Percentiles rank a stretch among this genome's conserved stretches.
Conservation (phyloP, 2,888 invertebrate genomes). For the Acrobasis repandana region DNA sequence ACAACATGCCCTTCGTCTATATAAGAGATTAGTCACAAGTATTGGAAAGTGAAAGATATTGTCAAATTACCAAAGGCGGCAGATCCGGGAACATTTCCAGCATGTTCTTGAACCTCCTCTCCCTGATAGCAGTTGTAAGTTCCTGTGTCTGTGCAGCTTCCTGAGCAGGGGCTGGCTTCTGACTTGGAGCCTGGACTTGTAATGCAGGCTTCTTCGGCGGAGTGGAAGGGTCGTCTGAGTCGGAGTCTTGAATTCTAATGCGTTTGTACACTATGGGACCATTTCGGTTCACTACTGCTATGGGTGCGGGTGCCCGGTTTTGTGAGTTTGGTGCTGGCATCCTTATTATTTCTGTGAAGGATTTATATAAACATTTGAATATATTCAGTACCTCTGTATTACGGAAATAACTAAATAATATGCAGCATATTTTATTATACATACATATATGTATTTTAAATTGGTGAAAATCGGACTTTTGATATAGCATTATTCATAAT, state of each 20-base stretch:
- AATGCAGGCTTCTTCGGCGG: slow-evolving; percentile 55
- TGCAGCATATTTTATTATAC: too few species aligned
- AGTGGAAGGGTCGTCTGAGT: slow-evolving; percentile 74
- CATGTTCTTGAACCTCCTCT: slow-evolving; percentile 84
- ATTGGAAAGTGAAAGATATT: too few species aligned
- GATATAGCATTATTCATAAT: too few species aligned
- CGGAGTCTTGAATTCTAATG: slow-evolving; percentile 76
- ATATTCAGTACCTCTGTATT: too few species aligned
- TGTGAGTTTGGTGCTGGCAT: slow-evolving; percentile 62
- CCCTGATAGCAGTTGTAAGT: slow-evolving; percentile 76
- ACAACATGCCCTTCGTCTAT: too few species aligned
- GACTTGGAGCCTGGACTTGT: slow-evolving; percentile 10
- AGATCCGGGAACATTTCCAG: slow-evolving; percentile 84
- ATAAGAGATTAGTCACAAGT: too few species aligned
- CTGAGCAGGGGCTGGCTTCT: neutral
- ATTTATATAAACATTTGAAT: neutral
- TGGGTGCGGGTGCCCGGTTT: slow-evolving; percentile 30
- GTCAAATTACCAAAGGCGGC: slow-evolving; percentile 78
- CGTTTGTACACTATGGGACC: slow-evolving; percentile 66
- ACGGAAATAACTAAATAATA: too few species aligned
- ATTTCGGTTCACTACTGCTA: slow-evolving; percentile 43
- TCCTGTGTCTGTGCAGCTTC: slow-evolving; percentile 34
- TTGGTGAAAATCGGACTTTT: too few species aligned
- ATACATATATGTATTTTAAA: too few species aligned
- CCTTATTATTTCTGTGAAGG: slow-evolving; percentile 50